A percentile compares a stretch with the other conserved stretches of the same genome.
These are phyloP conservation scores for Rousettus madagascariensis DNA, from an alignment of 2,797 vertebrate genomes.

Conservation along the genomic window DNA sequence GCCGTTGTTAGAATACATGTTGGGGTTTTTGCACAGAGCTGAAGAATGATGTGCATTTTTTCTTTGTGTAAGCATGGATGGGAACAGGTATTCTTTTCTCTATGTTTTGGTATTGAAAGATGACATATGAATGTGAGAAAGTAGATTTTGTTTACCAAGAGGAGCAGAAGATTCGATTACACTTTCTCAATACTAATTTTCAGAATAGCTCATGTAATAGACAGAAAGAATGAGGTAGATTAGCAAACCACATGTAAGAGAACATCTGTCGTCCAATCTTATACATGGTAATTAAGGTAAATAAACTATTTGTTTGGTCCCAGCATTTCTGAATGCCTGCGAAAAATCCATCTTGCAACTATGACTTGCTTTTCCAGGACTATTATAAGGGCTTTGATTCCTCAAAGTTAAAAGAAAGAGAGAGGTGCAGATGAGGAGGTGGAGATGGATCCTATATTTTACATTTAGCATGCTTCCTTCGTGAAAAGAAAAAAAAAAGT, in stretches of 20 bases:
- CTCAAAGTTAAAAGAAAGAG: background rate
- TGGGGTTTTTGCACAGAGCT: conserved; percentile 33
- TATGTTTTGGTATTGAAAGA: conserved; percentile 57
- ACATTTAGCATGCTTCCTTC: conserved; percentile 10
- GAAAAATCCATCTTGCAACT: conserved; percentile 11
- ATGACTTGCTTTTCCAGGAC: conserved; percentile 12
- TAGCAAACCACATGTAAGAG: conserved; percentile 41
- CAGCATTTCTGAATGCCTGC: conserved; percentile 5
- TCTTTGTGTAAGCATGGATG: background rate
- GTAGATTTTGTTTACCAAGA: conserved; percentile 58
- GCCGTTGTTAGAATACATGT: background rate
- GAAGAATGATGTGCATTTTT: conserved; percentile 39
- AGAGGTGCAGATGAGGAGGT: background rate
- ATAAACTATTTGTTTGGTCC: conserved; percentile 57
- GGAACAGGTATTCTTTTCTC: conserved; percentile 23
- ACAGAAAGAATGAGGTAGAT: conserved; percentile 71
- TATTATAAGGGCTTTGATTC: conserved; percentile 5
- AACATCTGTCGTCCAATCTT: conserved; percentile 64
- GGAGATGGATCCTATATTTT: background rate
- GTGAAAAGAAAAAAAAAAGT: background rate
- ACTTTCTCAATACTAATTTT: conserved; percentile 57
- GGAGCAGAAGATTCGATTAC: conserved; percentile 52
- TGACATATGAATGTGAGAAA: conserved; percentile 54
- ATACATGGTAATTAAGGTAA: conserved; percentile 61
- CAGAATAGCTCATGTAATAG: conserved; percentile 60